phyloP scores from a whole-genome alignment of 2,888 invertebrate species.

The Ennomos erosarius region DNA sequence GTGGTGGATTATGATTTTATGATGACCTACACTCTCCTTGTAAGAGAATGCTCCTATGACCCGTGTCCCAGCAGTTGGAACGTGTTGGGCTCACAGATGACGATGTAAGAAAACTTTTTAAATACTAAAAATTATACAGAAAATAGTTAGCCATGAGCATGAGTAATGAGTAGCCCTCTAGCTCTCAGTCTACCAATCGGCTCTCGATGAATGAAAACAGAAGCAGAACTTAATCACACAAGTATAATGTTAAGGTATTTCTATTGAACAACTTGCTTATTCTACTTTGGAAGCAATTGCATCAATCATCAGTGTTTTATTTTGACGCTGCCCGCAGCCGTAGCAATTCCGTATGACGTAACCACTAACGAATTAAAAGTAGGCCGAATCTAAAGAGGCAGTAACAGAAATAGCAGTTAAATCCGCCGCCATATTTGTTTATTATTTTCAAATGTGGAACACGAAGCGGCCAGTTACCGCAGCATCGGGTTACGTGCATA shows the following conservation, averaged over 20 bases:
- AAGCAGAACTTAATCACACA: constrained; percentile 7
- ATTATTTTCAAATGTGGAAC: constrained; percentile 39
- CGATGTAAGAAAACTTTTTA: no score
- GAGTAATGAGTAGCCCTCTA: no score
- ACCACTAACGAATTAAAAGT: constrained; percentile 25
- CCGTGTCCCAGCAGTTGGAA: no score
- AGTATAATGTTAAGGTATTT: constrained; percentile 7
- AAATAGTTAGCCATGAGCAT: no score
- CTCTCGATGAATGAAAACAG: neutral
- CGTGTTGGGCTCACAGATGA: no score
- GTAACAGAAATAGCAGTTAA: constrained; percentile 31
- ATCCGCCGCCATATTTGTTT: constrained; percentile 34
- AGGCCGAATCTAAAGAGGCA: constrained; percentile 26
- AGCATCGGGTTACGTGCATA: constrained; percentile 22
- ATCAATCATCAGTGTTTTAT: constrained; percentile 22
- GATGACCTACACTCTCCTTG: no score
- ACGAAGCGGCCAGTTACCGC: constrained; percentile 25
- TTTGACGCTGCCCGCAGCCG: no score
- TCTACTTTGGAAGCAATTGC: constrained; percentile 13
- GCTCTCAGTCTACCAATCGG: no score
- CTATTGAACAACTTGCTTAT: constrained; percentile 16
- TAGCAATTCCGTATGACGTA: constrained; percentile 28
- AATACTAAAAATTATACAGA: no score
- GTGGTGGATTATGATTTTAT: no score
- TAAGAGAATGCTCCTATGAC: no score